Conservation (phyloP, 1,140 invertebrate species). For the Drusus annulatus region DNA sequence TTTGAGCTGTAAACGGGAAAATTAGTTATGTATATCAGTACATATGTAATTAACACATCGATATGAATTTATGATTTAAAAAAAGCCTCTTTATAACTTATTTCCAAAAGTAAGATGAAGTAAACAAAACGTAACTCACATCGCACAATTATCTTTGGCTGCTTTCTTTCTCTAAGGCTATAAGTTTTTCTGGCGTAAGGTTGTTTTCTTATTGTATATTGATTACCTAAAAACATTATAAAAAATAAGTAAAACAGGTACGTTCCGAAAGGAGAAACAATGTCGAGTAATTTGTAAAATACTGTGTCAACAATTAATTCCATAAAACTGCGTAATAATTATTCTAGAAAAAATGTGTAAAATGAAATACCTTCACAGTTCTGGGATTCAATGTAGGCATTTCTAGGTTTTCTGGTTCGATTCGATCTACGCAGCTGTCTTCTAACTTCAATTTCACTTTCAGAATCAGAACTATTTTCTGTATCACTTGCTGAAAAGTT, state of each 20-base stretch:
- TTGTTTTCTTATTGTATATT: constrained; percentile 52
- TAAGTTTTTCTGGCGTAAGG: constrained; percentile 66
- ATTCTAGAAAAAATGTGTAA: no score
- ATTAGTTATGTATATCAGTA: not conserved
- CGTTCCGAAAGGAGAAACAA: no score
- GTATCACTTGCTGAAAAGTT: constrained; percentile 53
- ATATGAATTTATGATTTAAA: no score
- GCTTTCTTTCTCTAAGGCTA: constrained; percentile 69
- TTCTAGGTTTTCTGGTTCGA: constrained; percentile 66
- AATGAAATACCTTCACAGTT: constrained; percentile 59
- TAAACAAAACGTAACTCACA: constrained; percentile 42
- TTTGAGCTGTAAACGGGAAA: constrained; percentile 65
- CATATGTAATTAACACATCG: no score
- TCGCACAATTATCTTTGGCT: constrained; percentile 63
- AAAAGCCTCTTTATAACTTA: no score
- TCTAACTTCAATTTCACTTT: constrained; percentile 63
- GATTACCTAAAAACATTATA: constrained; percentile 48
- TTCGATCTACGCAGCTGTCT: constrained; percentile 66
- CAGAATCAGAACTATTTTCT: constrained; percentile 65
- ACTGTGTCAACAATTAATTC: no score
- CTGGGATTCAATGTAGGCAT: constrained; percentile 67
- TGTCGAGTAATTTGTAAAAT: no score
- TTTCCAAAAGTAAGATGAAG: no score
- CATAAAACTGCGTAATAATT: no score
- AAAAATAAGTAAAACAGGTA: not conserved